Base-by-base conservation (phyloP, 2,797 vertebrate species). In the Manis pentadactyla region DNA sequence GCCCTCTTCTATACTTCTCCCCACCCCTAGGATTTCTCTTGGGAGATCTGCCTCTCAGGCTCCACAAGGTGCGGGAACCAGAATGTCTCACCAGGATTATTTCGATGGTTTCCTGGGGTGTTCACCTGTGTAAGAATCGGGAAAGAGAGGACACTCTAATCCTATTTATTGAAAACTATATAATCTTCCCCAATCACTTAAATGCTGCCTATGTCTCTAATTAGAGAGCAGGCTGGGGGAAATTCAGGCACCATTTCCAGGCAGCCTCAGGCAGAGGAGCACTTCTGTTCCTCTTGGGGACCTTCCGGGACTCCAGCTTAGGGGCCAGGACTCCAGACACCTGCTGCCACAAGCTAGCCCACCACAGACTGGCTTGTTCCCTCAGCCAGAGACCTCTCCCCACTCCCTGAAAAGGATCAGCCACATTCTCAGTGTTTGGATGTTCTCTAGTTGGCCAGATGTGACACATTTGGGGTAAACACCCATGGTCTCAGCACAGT, bases 151-250 rank as follows among this genome's bases (percentile, higher is more conserved):
- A 91, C 98, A 97, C 89, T 97, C 69, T 98, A 98, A 98, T 98
- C 98, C 98, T 95, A 92, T 97, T 98, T 98, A 98, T 98, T 97
- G 96, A 97, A 98, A 98, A 98, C 98, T 96, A 95, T 98, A 97
- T 98, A 98, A 98, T 98, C 98, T 98, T 98, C 95, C 94, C 34
- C 97, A 98, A 98, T 97, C 98, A 98, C 97, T 98, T 98, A 98
- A 98, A 97, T 96, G 88, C 96, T 97, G 95, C 95, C 97, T 98
- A 82, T 84, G 95, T 98, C 97, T 96, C 96, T 98, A 98, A 98
- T 98, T 97, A 98, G 96, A 96, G 97, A 84, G 96, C 92, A 77
- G 81, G 1, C 77, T 19, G 31, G 79, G 84, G 89, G 89, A 92
- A 55, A 64, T 94, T 57, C 55, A 63, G 23, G 81, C 82, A n/a